These are phyloP conservation scores for Micoletzkya japonica DNA, from an alignment of 2,888 invertebrate genomes.

Conservation along the genomic window DNA sequence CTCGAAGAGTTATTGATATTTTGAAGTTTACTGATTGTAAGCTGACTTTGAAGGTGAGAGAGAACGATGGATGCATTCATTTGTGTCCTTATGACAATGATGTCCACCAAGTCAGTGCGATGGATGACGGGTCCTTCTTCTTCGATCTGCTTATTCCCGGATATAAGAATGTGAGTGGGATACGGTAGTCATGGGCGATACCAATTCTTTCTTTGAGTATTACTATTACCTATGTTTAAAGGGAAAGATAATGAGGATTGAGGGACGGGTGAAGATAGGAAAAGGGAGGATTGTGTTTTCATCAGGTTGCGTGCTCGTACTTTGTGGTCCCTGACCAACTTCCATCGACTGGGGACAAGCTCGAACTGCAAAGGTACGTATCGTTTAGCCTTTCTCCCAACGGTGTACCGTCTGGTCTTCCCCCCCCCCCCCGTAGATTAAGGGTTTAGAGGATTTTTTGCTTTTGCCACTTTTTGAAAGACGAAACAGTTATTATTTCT, in stretches of 20 bases:
- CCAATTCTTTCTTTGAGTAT: neutral
- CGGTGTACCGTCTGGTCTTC: too few species aligned
- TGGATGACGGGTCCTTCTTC: slow-evolving; percentile 51
- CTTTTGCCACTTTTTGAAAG: too few species aligned
- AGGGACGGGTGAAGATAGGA: neutral
- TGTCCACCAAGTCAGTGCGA: slow-evolving; percentile 29
- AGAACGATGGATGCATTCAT: slow-evolving; percentile 16
- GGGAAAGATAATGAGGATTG: neutral
- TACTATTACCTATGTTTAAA: neutral
- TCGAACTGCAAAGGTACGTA: slow-evolving; percentile 12
- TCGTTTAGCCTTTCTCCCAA: too few species aligned
- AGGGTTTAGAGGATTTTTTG: too few species aligned
- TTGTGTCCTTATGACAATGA: slow-evolving; percentile 1
- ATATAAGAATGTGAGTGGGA: slow-evolving; percentile 26
- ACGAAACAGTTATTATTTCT: too few species aligned
- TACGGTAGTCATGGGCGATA: neutral
- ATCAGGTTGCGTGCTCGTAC: slow-evolving; percentile 18
- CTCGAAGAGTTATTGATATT: too few species aligned
- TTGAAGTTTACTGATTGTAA: neutral
- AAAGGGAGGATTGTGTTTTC: neutral
- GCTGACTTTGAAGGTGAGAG: neutral
- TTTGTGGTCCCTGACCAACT: slow-evolving; percentile 14
- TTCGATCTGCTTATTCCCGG: slow-evolving; percentile 55
- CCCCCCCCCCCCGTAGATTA: too few species aligned
- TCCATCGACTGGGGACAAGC: neutral